A percentile compares a stretch with the other conserved stretches of the same genome.
These are phyloP conservation scores for Aurelia sp. DNA, from an alignment of 30 jellyfish, hydroid and myxozoan species.

Conservation along the genomic window DNA sequence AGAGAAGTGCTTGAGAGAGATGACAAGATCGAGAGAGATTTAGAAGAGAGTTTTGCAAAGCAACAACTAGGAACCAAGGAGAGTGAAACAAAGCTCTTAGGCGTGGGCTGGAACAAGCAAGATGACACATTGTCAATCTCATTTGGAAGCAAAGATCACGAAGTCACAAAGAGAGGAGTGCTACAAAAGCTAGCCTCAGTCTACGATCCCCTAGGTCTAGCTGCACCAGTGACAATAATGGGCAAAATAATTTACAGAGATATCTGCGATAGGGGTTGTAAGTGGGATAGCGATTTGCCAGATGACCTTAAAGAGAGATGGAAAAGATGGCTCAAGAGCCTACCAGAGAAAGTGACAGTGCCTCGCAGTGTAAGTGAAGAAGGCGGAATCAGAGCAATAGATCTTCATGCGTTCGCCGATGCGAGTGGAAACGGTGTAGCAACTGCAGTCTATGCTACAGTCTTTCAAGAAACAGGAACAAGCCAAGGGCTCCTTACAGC, in stretches of 20 bases:
- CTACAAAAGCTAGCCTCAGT: conserved; percentile 35
- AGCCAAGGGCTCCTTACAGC: conserved; percentile 4
- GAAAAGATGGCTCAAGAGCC: conserved; percentile 8
- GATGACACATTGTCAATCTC: conserved; percentile 17
- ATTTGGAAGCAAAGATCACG: conserved; percentile 7
- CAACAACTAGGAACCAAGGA: conserved; percentile 31
- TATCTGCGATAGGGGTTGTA: too few relatives aligned
- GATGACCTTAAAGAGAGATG: neutral
- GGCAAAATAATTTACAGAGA: conserved; percentile 46
- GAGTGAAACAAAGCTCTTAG: conserved; percentile 23
- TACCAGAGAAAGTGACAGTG: conserved; percentile 17
- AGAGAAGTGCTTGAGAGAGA: conserved; percentile 18
- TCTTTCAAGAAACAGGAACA: conserved; percentile 6
- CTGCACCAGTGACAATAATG: conserved; percentile 53
- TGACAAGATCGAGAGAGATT: neutral
- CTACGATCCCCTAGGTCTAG: conserved; percentile 68
- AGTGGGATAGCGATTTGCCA: conserved; percentile 32
- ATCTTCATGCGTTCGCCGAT: conserved; percentile 40
- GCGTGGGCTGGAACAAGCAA: conserved; percentile 37
- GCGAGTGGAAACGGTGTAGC: conserved; percentile 32
- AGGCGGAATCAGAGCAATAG: neutral
- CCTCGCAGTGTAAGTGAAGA: conserved; percentile 16
- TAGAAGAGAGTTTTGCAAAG: conserved; percentile 51
- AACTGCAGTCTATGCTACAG: conserved; percentile 20
- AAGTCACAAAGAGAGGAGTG: conserved; percentile 31